These are phyloP conservation scores for Argopecten irradians DNA, from an alignment of 1,140 invertebrate genomes.

Conservation along the genomic window DNA sequence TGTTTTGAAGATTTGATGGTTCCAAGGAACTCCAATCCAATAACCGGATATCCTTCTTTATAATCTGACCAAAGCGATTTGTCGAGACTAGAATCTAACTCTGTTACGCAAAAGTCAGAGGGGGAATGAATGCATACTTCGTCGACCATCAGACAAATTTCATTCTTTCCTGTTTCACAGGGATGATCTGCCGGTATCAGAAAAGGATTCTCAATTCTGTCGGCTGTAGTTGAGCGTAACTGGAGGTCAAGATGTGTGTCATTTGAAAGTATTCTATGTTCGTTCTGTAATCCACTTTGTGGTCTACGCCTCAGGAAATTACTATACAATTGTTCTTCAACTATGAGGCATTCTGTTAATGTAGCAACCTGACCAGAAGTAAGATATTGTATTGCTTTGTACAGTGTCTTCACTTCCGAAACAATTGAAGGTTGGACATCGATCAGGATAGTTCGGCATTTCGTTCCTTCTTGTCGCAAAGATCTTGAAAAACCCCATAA, in stretches of 20 bases:
- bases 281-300: not conserved
- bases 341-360: not conserved
- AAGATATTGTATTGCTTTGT: not conserved
- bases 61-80: not conserved
- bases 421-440: not conserved
- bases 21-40: slow-evolving; percentile 27
- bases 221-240: not conserved
- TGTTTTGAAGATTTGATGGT: not conserved
- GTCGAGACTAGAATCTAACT: not conserved
- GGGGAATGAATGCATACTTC: not conserved
- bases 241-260: not conserved
- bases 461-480: not conserved
- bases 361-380: too few species aligned
- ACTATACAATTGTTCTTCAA: not conserved
- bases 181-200: not conserved
- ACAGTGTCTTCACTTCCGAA: not conserved
- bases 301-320: not conserved
- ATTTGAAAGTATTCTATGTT: not conserved
- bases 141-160: not conserved
- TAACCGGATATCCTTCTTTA: not conserved
- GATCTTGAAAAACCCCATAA: slow-evolving; percentile 43
- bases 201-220: not conserved
- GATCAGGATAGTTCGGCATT: not conserved
- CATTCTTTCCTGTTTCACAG: not conserved
- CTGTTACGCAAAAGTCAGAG: not conserved